Evolutionary conservation across 2,113 vertebrate genomes (phyloP), one percentile per base, ranked within the genome.

Genomic region (Corynorhinus townsendii): DNA sequence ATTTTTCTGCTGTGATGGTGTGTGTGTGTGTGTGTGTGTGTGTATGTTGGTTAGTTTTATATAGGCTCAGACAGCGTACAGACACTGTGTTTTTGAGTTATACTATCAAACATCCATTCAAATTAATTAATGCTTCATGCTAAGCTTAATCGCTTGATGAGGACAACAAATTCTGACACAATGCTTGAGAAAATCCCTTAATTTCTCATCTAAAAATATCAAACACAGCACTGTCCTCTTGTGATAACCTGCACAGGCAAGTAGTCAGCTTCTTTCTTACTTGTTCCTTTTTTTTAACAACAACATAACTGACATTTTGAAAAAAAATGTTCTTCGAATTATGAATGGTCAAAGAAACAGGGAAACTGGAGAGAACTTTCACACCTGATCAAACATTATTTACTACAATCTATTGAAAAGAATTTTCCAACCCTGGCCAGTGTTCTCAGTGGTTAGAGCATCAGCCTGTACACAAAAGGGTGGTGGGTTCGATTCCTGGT

Each of bases 121-220:
- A 72, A 79, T 89, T 86, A 91, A 86, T 64, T 54, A 72, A 72
- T 72, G 9, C 7, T 73, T 33, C 38, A 80, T 79, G 92, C 15
- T 83, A 64, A 71, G 93, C 22, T n/a, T 79, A 54, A 80, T 89
- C 47, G 71, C 73, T 75, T 75, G 24, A 28, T 71, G 54, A 73
- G 26, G 92, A 94, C 72, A 94, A 85, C 52, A 90, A 64, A 79
- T 82, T 89, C 76, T 90, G 64, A 75, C 5, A 3, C 54, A 79
- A 4, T 69, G 6, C 71, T 71, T 81, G 77, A 86, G 52, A 49
- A 47, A 94, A 94, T 22, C 22, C 68, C 59, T 28, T 62, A 62
- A 28, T 28, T 62, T 35, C 20, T 80, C 56, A 52, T 62, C 72
- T 59, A 66, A 85, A 86, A 93, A 73, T 49, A 75, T 33, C 22